These are phyloP conservation scores for Gavia stellata DNA, from an alignment of 2,113 vertebrate genomes.

Conservation along the genomic window DNA sequence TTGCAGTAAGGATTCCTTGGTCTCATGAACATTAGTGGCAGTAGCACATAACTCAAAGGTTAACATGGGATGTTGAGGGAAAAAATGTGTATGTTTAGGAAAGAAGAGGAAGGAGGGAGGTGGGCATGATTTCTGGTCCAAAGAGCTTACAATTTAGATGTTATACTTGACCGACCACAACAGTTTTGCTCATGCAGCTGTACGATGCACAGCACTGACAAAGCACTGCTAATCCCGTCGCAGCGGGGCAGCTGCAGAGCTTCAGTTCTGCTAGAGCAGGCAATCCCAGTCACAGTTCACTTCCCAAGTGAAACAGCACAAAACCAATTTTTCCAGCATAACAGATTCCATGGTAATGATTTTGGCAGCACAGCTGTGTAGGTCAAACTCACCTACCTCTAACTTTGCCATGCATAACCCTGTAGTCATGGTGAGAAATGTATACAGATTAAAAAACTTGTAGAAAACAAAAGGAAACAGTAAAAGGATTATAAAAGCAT, in stretches of 20 bases:
- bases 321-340: not conserved
- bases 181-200: rapidly evolving
- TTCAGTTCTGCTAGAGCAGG: not conserved
- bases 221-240: not conserved
- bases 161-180: not conserved
- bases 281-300: not conserved
- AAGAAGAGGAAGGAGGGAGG: not conserved
- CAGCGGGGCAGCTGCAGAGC: not conserved
- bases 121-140: not conserved
- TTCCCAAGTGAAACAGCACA: not conserved
- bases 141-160: not conserved
- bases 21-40: not conserved
- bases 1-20: not conserved
- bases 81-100: not conserved
- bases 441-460: not conserved
- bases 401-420: not conserved
- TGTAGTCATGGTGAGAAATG: not conserved
- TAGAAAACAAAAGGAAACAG: not conserved
- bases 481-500: not conserved
- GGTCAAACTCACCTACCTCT: not conserved
- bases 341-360: not conserved
- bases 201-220: rapidly evolving
- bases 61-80: not conserved
- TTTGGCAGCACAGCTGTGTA: not conserved
- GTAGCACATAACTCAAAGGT: not conserved